Evolutionary conservation across 2,888 invertebrate genomes (phyloP).

Genomic region (Eubasilissa splendida): DNA sequence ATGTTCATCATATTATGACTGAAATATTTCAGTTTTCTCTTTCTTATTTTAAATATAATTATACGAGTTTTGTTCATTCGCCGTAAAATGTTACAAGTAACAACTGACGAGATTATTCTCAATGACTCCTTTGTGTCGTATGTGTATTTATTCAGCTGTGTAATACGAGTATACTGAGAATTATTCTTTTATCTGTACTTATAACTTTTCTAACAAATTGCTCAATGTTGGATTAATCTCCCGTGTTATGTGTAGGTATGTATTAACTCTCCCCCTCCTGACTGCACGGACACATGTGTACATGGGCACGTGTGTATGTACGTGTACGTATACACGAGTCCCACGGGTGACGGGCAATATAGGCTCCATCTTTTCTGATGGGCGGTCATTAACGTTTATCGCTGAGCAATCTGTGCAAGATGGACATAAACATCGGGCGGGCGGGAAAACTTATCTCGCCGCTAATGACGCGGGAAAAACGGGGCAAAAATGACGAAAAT

Average conservation of each 20-base stretch:
- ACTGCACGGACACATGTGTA: too few species aligned
- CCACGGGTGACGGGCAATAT: conserved; percentile 28
- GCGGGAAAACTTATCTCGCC: conserved; percentile 52
- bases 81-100: too few species aligned
- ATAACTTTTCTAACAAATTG: background rate
- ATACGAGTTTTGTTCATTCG: too few species aligned
- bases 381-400: conserved; percentile 57
- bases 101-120: too few species aligned
- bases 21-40: too few species aligned
- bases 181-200: background rate
- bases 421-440: conserved; percentile 53
- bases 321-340: background rate
- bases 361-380: conserved; percentile 49
- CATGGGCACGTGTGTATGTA: too few species aligned
- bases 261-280: too few species aligned
- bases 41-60: too few species aligned
- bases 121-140: background rate
- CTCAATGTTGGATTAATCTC: background rate
- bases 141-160: background rate
- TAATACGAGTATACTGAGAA: background rate
- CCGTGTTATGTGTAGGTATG: too few species aligned
- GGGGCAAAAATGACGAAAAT: conserved; percentile 21
- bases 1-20: too few species aligned
- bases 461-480: conserved; percentile 51
- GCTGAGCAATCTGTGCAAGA: conserved; percentile 56